phyloP scores from a whole-genome alignment of 2,888 invertebrate genomes.

The Darwinula stevensoni region DNA sequence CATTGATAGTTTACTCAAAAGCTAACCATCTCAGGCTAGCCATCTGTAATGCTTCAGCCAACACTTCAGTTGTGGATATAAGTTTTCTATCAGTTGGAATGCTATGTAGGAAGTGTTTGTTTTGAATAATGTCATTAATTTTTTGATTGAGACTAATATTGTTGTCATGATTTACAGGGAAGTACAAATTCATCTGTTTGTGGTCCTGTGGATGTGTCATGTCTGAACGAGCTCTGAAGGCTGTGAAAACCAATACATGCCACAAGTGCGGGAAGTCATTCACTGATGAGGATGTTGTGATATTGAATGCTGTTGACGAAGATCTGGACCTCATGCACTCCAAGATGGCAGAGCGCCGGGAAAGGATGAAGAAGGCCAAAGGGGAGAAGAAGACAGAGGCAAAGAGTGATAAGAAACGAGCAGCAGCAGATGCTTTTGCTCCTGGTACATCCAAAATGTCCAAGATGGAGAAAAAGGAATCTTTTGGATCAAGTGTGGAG shows the following conservation, averaged over 20 bases:
- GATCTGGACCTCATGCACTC: constrained; percentile 32
- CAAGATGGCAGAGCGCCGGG: constrained; percentile 33
- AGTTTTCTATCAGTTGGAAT: too few relatives aligned
- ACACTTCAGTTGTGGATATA: too few relatives aligned
- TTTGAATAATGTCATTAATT: too few relatives aligned
- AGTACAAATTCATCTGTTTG: constrained; percentile 49
- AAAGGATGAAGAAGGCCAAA: constrained; percentile 18
- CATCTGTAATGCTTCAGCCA: too few relatives aligned
- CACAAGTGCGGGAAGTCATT: constrained; percentile 47
- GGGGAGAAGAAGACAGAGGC: constrained; percentile 35
- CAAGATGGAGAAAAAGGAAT: constrained; percentile 6
- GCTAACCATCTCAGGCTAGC: too few relatives aligned
- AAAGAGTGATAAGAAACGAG: constrained; percentile 16
- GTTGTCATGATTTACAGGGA: too few relatives aligned
- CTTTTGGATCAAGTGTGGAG: constrained; percentile 7
- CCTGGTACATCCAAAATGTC: constrained; percentile 9
- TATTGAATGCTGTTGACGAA: constrained; percentile 55
- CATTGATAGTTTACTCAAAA: too few relatives aligned
- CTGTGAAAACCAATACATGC: constrained; percentile 35
- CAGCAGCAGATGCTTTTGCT: too few relatives aligned
- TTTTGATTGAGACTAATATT: too few relatives aligned
- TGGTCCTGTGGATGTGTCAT: constrained; percentile 93
- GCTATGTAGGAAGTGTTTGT: too few relatives aligned
- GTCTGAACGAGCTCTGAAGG: constrained; percentile 75
- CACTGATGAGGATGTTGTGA: constrained; percentile 41